Conservation (phyloP, 2,888 invertebrate species). For the Nebria salina region DNA sequence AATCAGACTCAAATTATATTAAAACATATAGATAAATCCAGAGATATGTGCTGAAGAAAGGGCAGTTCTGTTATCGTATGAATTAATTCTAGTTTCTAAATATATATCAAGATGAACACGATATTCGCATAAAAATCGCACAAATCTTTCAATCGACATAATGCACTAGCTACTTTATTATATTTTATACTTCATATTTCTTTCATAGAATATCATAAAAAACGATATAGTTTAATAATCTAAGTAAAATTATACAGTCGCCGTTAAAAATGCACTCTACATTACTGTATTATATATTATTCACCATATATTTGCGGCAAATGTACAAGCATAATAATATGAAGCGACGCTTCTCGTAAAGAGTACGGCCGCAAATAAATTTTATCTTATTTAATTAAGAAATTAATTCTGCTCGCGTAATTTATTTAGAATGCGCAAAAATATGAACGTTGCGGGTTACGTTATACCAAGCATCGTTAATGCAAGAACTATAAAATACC, state of each 20-base stretch:
- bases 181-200: neutral
- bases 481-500: neutral
- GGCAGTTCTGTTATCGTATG: conserved; percentile 21
- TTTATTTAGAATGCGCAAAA: neutral
- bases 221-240: neutral
- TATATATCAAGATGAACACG: conserved; percentile 24
- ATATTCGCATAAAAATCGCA: conserved; percentile 15
- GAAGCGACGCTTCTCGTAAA: neutral
- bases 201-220: neutral
- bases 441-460: neutral
- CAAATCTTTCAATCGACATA: conserved; percentile 14
- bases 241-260: too few relatives aligned
- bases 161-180: neutral
- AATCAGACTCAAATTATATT: conserved; percentile 42
- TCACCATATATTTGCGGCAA: neutral
- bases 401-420: neutral
- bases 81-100: neutral
- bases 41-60: conserved; percentile 27
- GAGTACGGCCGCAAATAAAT: neutral
- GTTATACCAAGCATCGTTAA: neutral
- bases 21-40: conserved; percentile 37
- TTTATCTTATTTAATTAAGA: neutral
- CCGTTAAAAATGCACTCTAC: too few relatives aligned
- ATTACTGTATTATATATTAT: too few relatives aligned
- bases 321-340: neutral